These are phyloP conservation scores for Caracal caracal DNA, from an alignment of 2,113 vertebrate genomes.

Conservation along the genomic window DNA sequence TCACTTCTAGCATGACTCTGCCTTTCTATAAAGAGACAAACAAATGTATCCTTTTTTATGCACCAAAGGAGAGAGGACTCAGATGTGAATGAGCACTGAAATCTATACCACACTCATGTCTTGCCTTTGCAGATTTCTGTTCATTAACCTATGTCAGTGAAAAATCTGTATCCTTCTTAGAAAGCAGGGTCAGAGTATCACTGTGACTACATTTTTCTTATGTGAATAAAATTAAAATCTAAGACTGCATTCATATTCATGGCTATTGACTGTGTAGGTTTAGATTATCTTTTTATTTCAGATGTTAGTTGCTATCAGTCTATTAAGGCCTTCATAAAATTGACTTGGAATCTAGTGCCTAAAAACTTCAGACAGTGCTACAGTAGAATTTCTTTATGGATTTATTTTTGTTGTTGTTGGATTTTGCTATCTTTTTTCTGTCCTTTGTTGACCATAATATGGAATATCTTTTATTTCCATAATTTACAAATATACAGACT, in stretches of 20 bases:
- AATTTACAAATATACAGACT: neutral
- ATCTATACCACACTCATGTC: neutral
- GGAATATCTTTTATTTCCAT: neutral
- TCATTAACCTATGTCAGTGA: neutral
- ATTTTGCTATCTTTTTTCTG: neutral
- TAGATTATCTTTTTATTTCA: neutral
- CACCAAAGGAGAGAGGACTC: neutral
- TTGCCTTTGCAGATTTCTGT: neutral
- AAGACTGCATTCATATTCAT: neutral
- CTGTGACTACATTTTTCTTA: neutral
- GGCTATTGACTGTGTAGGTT: neutral
- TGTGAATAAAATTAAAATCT: neutral
- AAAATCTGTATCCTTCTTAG: neutral
- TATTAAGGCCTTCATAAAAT: neutral
- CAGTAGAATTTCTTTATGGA: neutral
- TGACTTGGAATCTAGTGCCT: neutral
- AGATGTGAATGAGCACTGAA: neutral
- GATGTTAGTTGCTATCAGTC: neutral
- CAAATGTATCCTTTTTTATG: neutral
- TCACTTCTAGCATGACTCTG: neutral
- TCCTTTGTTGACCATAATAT: neutral
- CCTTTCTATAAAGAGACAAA: neutral
- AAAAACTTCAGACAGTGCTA: neutral
- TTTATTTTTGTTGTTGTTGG: neutral
- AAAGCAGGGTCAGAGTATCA: neutral